Conservation (phyloP, 2,888 invertebrate species). For the Cordilura impudica region DNA sequence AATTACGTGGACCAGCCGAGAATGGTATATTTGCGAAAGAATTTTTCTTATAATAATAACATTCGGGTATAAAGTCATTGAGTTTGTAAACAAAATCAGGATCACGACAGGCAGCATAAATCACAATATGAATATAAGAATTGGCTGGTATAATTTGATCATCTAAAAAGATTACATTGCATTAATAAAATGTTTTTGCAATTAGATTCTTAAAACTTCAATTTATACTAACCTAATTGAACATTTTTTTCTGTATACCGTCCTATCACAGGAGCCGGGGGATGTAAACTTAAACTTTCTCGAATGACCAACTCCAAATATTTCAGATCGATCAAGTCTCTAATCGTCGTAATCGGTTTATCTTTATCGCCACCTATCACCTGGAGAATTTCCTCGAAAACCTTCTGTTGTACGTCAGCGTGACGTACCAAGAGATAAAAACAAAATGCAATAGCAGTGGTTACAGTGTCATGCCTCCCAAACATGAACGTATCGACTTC, state of each 20-base stretch:
- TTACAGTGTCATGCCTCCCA: conserved; percentile 78
- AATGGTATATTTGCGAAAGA: conserved; percentile 78
- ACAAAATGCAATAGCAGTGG: conserved; percentile 71
- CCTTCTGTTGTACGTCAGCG: conserved; percentile 68
- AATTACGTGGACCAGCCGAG: conserved; percentile 82
- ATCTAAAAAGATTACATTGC: conserved; percentile 63
- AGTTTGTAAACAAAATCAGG: conserved; percentile 71
- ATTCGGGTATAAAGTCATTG: conserved; percentile 71
- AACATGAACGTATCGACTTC: conserved; percentile 84
- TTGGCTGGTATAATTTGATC: conserved; percentile 70
- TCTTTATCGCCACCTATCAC: conserved; percentile 69
- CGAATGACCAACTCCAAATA: conserved; percentile 83
- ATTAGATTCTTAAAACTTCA: too few relatives aligned
- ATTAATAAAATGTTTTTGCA: too few relatives aligned
- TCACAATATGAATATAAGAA: conserved; percentile 67
- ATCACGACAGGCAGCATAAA: conserved; percentile 71
- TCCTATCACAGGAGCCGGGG: conserved; percentile 82
- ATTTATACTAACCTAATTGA: conserved; percentile 78
- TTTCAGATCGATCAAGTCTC: conserved; percentile 69
- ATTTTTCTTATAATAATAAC: conserved; percentile 78
- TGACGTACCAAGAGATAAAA: conserved; percentile 71
- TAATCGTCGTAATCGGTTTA: conserved; percentile 62
- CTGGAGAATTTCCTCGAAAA: conserved; percentile 68
- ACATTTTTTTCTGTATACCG: conserved; percentile 79
- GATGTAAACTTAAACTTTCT: conserved; percentile 82